These are phyloP conservation scores for Planococcus citri DNA, from an alignment of 1,140 invertebrate species.

Conservation along the genomic window DNA sequence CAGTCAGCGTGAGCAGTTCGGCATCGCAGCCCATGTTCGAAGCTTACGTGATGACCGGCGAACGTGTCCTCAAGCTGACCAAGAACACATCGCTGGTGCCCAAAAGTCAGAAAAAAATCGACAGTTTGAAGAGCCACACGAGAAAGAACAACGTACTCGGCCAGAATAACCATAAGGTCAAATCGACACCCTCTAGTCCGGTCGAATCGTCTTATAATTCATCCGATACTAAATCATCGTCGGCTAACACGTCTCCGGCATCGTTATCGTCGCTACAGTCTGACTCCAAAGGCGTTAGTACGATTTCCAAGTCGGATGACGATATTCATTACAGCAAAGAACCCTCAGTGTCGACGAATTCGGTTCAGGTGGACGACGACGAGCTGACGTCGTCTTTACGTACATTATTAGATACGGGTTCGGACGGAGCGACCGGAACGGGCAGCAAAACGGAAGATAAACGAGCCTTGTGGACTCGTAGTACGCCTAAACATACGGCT, in stretches of 20 bases:
- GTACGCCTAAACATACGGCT: slow-evolving; percentile 46
- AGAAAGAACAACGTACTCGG: slow-evolving; percentile 32
- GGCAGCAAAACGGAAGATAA: slow-evolving; percentile 34
- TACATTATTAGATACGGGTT: slow-evolving; percentile 69
- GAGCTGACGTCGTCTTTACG: slow-evolving; percentile 84
- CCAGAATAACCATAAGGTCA: background rate
- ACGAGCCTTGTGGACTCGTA: slow-evolving; percentile 82
- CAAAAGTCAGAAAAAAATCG: slow-evolving; percentile 47
- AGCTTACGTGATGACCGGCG: slow-evolving; percentile 95
- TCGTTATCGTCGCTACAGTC: slow-evolving; percentile 30
- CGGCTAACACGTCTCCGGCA: slow-evolving; percentile 40
- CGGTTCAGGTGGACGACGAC: slow-evolving; percentile 85
- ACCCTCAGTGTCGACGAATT: slow-evolving; percentile 63
- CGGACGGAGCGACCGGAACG: slow-evolving; percentile 43
- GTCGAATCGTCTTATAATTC: slow-evolving; percentile 22
- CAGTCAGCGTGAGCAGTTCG: background rate
- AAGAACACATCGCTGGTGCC: slow-evolving; percentile 42
- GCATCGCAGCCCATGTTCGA: slow-evolving; percentile 50
- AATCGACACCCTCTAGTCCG: slow-evolving; percentile 9
- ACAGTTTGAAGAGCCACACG: slow-evolving; percentile 40
- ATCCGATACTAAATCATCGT: slow-evolving; percentile 37
- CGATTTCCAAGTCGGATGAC: slow-evolving; percentile 73
- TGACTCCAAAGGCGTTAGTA: slow-evolving; percentile 26
- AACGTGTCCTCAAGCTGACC: slow-evolving; percentile 81
- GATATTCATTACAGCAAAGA: slow-evolving; percentile 48